Conservation (phyloP, 2,113 vertebrate species). For the Rhagologus leucostigma region DNA sequence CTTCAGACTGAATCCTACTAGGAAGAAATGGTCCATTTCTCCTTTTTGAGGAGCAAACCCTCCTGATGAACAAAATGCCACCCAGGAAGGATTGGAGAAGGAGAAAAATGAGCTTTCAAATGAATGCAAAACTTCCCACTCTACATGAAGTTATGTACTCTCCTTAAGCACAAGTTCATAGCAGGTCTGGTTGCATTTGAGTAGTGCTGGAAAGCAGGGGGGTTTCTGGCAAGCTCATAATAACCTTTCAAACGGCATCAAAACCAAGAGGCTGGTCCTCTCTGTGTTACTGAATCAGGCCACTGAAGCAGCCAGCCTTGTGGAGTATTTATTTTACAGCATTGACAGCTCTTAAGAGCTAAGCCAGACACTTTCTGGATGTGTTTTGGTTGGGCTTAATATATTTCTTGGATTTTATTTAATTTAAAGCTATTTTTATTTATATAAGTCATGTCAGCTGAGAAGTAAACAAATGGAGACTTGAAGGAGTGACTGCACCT, state of each 20-base stretch:
- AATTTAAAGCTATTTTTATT: neutral
- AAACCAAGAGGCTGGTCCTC: neutral
- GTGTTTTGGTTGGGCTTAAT: neutral
- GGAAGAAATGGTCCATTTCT: neutral
- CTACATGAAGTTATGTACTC: neutral
- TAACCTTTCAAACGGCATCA: neutral
- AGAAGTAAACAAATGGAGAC: neutral
- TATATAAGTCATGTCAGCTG: neutral
- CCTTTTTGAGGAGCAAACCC: neutral
- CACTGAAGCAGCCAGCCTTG: neutral
- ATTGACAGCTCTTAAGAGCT: neutral
- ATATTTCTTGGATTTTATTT: neutral
- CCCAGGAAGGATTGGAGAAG: neutral
- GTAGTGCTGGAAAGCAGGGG: neutral
- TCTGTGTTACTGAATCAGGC: accelerated
- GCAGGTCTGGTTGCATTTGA: neutral
- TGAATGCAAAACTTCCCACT: neutral
- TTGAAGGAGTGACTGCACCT: neutral
- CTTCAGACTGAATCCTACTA: neutral
- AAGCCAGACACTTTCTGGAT: neutral
- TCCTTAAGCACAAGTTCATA: neutral
- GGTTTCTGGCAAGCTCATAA: neutral
- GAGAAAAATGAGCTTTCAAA: neutral
- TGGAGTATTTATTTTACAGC: neutral
- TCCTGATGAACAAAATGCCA: neutral